A percentile compares a stretch with the other conserved stretches of the same genome.
phyloP scores from a whole-genome alignment of 2,888 invertebrate species.

The Allygus modestus region DNA sequence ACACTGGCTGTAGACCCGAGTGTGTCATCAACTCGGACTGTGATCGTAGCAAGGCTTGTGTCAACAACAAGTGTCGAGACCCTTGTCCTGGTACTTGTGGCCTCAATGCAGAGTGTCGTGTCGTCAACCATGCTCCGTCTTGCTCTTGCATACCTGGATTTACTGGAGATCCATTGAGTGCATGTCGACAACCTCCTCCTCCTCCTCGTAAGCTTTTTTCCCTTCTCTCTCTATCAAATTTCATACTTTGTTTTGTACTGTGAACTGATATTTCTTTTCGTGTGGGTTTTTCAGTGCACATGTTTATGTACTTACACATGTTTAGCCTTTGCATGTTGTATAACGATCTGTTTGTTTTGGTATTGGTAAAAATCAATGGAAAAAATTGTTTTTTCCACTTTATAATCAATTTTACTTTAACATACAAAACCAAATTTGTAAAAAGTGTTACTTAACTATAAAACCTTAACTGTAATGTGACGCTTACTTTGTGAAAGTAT shows the following conservation, averaged over 20 bases:
- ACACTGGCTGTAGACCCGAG: constrained; percentile 91
- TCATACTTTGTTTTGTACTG: not conserved
- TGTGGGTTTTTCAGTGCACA: constrained; percentile 8
- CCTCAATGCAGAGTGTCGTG: constrained; percentile 88
- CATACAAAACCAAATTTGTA: too few relatives aligned
- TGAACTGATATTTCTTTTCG: constrained; percentile 63
- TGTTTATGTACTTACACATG: not conserved
- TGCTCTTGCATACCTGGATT: constrained; percentile 86
- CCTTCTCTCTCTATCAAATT: constrained; percentile 44
- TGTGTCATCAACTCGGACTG: constrained; percentile 94
- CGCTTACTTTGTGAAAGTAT: too few relatives aligned
- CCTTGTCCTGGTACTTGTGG: constrained; percentile 91
- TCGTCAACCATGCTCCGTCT: constrained; percentile 89
- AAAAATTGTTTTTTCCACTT: too few relatives aligned
- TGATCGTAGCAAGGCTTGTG: constrained; percentile 85
- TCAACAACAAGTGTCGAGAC: constrained; percentile 90
- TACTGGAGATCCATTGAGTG: constrained; percentile 87
- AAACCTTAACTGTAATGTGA: too few relatives aligned
- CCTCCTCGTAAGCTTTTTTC: constrained; percentile 72
- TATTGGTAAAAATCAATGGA: too few relatives aligned
- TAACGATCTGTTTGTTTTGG: not conserved
- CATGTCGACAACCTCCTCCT: constrained; percentile 80
- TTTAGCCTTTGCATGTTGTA: constrained; percentile 31
- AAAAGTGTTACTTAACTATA: too few relatives aligned
- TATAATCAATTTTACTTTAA: too few relatives aligned